A percentile compares a stretch with the other conserved stretches of the same genome.
These are phyloP conservation scores for Cydia pomonella DNA, from an alignment of 1,140 invertebrate species.

Conservation along the genomic window DNA sequence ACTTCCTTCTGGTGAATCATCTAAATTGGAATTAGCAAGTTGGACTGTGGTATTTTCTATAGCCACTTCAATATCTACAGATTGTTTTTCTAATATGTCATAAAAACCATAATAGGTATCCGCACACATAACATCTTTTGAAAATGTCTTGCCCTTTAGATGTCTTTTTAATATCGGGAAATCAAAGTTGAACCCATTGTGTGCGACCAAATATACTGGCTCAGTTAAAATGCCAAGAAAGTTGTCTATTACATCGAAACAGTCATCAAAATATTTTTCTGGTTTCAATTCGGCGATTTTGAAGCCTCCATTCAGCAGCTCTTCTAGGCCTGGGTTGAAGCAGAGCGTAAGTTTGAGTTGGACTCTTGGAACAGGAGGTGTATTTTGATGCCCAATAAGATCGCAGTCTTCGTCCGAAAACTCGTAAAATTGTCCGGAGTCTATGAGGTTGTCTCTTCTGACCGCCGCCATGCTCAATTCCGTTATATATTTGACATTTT, in stretches of 20 bases:
- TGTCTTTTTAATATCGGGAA: slow-evolving; percentile 79
- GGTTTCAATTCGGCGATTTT: not conserved
- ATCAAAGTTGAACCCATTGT: slow-evolving; percentile 90
- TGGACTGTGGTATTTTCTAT: slow-evolving; percentile 22
- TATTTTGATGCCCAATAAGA: not conserved
- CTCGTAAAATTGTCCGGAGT: not conserved
- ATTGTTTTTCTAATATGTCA: slow-evolving; percentile 51
- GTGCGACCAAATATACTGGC: slow-evolving; percentile 88
- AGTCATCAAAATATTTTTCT: not conserved
- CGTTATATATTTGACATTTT: not conserved
- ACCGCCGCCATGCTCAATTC: not conserved
- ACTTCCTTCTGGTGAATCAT: slow-evolving; percentile 40
- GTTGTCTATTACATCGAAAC: not conserved
- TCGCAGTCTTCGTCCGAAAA: not conserved
- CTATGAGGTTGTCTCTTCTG: not conserved
- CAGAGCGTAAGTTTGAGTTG: not conserved
- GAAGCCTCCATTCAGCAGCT: not conserved
- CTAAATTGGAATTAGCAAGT: slow-evolving; percentile 37
- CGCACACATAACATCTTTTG: slow-evolving; percentile 80
- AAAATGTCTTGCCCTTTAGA: slow-evolving; percentile 69
- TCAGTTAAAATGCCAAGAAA: slow-evolving; percentile 79
- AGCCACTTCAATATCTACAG: slow-evolving; percentile 28
- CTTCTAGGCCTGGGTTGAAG: not conserved
- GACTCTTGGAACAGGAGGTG: not conserved
- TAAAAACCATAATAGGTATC: slow-evolving; percentile 80